Evolutionary conservation across 2,888 invertebrate genomes (phyloP).

Genomic region (Euproctis similis): DNA sequence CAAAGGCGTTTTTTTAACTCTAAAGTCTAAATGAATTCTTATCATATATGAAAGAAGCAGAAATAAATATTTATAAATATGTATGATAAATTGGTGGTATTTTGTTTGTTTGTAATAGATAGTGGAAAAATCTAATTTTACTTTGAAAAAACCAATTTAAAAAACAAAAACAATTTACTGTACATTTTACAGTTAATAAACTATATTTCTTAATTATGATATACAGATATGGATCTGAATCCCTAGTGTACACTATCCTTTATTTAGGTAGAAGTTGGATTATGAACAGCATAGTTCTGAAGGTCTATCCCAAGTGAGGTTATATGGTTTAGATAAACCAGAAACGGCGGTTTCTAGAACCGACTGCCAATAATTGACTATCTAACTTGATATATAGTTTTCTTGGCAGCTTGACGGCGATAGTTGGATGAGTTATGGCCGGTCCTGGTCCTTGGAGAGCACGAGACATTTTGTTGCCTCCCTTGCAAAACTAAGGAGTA

Average conservation of each 20-base stretch:
- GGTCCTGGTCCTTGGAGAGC: slow-evolving; percentile 44
- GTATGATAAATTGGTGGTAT: too few species aligned
- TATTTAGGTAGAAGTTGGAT: slow-evolving; percentile 37
- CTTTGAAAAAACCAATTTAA: too few species aligned
- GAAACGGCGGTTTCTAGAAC: slow-evolving; percentile 54
- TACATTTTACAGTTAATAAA: too few species aligned
- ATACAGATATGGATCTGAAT: slow-evolving; percentile 37
- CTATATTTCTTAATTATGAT: too few species aligned
- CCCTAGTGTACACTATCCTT: slow-evolving; percentile 30
- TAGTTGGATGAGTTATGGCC: slow-evolving; percentile 64
- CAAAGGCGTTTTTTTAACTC: too few species aligned
- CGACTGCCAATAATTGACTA: slow-evolving; percentile 72
- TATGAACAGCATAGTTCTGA: slow-evolving; percentile 55
- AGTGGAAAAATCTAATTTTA: too few species aligned
- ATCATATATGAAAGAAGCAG: too few species aligned
- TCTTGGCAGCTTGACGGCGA: slow-evolving; percentile 57
- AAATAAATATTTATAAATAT: too few species aligned
- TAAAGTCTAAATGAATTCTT: too few species aligned
- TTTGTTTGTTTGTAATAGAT: too few species aligned
- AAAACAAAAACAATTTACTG: too few species aligned
- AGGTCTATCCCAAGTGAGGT: slow-evolving; percentile 36
- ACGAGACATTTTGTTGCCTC: slow-evolving; percentile 44
- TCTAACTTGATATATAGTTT: slow-evolving; percentile 70
- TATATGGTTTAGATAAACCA: slow-evolving; percentile 51
- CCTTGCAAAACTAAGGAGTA: slow-evolving; percentile 31